A percentile compares a stretch with the other conserved stretches of the same genome.
Conservation (phyloP, 2,888 invertebrate species). For the Rotaria macrura region DNA sequence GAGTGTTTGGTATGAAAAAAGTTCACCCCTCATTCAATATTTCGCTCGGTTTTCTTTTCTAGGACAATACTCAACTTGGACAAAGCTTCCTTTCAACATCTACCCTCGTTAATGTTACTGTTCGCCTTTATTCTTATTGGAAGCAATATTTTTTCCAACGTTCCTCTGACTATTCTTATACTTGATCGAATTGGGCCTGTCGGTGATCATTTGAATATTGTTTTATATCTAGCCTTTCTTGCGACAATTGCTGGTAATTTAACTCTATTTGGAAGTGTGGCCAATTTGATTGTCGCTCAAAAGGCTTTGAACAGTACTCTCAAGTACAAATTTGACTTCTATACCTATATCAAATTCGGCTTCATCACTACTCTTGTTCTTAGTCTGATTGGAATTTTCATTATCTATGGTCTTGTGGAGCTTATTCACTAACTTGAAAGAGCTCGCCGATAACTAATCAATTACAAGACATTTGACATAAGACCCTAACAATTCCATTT, state of each 20-base stretch:
- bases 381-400: constrained; percentile 32
- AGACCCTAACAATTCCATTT: too few species aligned
- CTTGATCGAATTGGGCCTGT: constrained; percentile 36
- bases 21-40: neutral
- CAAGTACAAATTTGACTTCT: constrained; percentile 33
- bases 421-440: neutral
- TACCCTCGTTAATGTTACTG: constrained; percentile 32
- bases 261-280: constrained; percentile 37
- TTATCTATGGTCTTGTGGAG: constrained; percentile 29
- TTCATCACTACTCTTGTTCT: constrained; percentile 34
- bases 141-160: constrained; percentile 37
- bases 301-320: constrained; percentile 33
- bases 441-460: too few species aligned
- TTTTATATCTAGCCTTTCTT: constrained; percentile 37
- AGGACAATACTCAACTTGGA: neutral
- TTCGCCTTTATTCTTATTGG: constrained; percentile 35
- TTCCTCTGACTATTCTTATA: constrained; percentile 37
- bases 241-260: constrained; percentile 37
- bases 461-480: too few species aligned
- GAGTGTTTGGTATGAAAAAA: constrained; percentile 35
- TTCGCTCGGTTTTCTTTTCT: neutral
- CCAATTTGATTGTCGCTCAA: constrained; percentile 37
- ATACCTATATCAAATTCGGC: constrained; percentile 35
- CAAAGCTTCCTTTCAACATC: neutral
- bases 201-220: constrained; percentile 35